Conservation (phyloP, 1,140 invertebrate genomes). For the Mamestra configurata region DNA sequence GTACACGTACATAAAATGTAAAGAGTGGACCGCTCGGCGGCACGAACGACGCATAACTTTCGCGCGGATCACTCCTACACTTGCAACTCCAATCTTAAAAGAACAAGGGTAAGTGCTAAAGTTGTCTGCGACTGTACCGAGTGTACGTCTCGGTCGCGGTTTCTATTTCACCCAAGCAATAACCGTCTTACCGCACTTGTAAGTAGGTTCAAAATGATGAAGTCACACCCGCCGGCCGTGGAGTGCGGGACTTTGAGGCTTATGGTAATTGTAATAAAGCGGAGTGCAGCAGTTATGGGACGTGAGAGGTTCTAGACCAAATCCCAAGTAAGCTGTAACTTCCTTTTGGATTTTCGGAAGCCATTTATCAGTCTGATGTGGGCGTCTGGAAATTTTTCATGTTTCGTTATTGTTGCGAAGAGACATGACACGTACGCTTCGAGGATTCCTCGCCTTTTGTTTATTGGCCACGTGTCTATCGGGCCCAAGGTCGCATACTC, state of each 20-base stretch:
- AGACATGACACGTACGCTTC: slow-evolving; percentile 76
- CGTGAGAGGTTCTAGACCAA: slow-evolving; percentile 89
- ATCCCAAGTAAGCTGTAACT: slow-evolving; percentile 90
- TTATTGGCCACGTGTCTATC: slow-evolving; percentile 67
- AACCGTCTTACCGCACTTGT: slow-evolving; percentile 83
- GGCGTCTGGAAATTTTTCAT: slow-evolving; percentile 88
- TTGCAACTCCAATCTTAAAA: slow-evolving; percentile 75
- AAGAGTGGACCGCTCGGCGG: slow-evolving; percentile 84
- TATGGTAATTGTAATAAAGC: slow-evolving; percentile 88
- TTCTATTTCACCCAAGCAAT: slow-evolving; percentile 86
- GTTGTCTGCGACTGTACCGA: slow-evolving; percentile 65
- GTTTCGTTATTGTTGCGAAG: slow-evolving; percentile 84
- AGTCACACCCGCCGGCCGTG: slow-evolving; percentile 70
- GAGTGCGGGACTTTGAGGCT: slow-evolving; percentile 87
- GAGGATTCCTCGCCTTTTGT: slow-evolving; percentile 67
- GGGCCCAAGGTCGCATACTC: slow-evolving; percentile 69
- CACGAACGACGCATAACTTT: slow-evolving; percentile 86
- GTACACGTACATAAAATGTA: slow-evolving; percentile 86
- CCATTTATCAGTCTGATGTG: slow-evolving; percentile 90
- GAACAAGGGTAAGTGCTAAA: slow-evolving; percentile 71
- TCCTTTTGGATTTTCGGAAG: slow-evolving; percentile 90
- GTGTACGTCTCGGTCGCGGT: slow-evolving; percentile 77
- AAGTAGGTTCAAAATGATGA: slow-evolving; percentile 87
- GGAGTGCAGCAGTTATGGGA: slow-evolving; percentile 88
- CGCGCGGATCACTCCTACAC: slow-evolving; percentile 63